Conservation (phyloP, 2,797 vertebrate species). For the Xiphophorus birchmanni region DNA sequence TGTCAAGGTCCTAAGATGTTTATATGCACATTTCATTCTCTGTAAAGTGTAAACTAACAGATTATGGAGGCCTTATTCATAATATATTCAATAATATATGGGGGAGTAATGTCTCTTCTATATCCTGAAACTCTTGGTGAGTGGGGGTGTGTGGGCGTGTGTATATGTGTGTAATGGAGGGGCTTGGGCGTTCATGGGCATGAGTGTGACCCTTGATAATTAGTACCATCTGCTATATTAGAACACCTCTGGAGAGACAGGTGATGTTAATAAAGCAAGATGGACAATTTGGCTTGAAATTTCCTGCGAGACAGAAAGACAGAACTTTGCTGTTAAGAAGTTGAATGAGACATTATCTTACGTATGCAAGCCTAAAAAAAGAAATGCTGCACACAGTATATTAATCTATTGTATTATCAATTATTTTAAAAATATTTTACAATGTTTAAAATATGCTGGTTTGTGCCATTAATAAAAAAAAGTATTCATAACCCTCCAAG, state of each 20-base stretch:
- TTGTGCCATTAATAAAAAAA: not conserved
- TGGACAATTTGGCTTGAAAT: conserved; percentile 43
- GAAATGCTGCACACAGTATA: not conserved
- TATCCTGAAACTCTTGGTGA: conserved; percentile 42
- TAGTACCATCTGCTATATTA: conserved; percentile 76
- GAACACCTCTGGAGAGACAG: conserved; percentile 69
- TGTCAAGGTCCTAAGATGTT: not conserved
- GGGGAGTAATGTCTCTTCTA: conserved; percentile 47
- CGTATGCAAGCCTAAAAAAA: not conserved
- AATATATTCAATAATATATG: conserved; percentile 55
- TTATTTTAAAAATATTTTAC: not conserved
- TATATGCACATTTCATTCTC: conserved; percentile 40
- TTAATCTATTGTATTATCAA: not conserved
- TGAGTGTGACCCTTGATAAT: conserved; percentile 76
- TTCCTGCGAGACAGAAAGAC: not conserved
- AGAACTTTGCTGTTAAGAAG: conserved; percentile 2
- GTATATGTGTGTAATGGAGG: conserved; percentile 5
- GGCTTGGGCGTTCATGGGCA: not conserved
- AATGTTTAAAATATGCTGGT: not conserved
- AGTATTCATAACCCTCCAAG: not conserved
- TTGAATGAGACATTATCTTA: not conserved
- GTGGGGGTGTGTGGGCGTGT: conserved; percentile 11
- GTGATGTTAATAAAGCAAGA: conserved; percentile 61
- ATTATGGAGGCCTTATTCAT: conserved; percentile 45
- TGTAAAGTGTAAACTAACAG: conserved; percentile 48